Base-by-base conservation (phyloP, 2,888 invertebrate genomes). In the Capitulum mitella region DNA sequence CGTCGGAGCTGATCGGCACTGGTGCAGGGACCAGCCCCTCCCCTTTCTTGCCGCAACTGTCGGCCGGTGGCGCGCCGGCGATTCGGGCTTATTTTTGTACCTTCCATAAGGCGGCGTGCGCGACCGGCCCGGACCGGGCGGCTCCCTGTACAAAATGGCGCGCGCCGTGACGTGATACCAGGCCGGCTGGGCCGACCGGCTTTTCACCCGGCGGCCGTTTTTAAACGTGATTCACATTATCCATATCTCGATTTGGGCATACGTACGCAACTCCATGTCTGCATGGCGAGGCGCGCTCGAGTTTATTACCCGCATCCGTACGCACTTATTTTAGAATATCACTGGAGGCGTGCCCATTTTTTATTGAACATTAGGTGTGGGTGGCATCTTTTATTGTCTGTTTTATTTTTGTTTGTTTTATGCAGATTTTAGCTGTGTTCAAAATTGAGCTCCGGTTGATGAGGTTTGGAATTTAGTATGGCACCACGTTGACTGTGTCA, bases 211-310 rank as follows among this genome's bases (percentile, higher is more conserved):
- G n/a, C 58, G 58, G 58, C 58, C 58, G n/a, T 58, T 58, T 58
- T 58, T 58, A 58, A 58, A 58, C 58, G 58, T 58, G 58, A 58
- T 58, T 29, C 58, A n/a, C 58, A 58, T 58, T 58, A 58, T 58
- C 58, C 58, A 58, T 58, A 58, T 58, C 58, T 58, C 58, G 58
- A 58, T 58, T 58, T 58, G 58, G 58, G 58, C 58, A 58, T 58
- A 26, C 26, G 58, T 58, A n/a, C 58, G 58, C n/a, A 58, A 29
- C 58, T n/a, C 58, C 26, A 12, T 58, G 58, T 58, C 58, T 29
- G 58, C 10, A 10, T 58, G 58, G 26, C 5, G n/a, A n/a, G 58
- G n/a, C n/a, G n/a, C 58, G 29, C n/a, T 58, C 58, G 58, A 12
- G 26, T 58, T 58, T 58, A 29, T 29, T 58, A 10, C 58, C 58